A percentile compares a stretch with the other conserved stretches of the same genome.
phyloP scores from a whole-genome alignment of 2,888 invertebrate genomes.

The Andricus curvator region DNA sequence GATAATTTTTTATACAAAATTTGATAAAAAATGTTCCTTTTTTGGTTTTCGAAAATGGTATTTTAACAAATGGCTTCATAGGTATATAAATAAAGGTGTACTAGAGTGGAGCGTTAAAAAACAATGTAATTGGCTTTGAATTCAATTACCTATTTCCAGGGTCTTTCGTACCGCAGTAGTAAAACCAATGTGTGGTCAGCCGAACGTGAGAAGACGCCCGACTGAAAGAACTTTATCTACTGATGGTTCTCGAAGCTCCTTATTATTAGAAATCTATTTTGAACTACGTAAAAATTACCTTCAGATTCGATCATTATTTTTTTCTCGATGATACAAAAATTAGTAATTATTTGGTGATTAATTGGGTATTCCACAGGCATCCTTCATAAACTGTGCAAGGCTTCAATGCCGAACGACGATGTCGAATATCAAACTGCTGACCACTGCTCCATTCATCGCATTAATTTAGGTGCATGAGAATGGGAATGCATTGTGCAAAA shows the following conservation, averaged over 20 bases:
- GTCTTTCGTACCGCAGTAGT: background rate
- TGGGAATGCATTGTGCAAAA: background rate
- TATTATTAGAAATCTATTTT: slow-evolving; percentile 4
- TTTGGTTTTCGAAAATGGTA: no score
- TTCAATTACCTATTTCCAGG: background rate
- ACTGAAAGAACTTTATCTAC: background rate
- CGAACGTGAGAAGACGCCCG: slow-evolving; percentile 20
- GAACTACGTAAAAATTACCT: background rate
- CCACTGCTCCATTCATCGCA: background rate
- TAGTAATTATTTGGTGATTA: background rate
- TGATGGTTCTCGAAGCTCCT: background rate
- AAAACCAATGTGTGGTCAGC: background rate
- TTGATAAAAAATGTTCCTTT: no score
- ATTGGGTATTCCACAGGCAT: background rate
- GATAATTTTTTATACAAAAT: no score
- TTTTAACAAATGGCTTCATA: no score
- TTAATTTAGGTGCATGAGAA: background rate
- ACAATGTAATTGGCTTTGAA: background rate
- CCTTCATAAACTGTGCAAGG: slow-evolving; percentile 2
- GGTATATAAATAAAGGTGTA: background rate
- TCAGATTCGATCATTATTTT: background rate
- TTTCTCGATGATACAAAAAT: background rate
- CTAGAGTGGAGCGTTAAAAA: background rate
- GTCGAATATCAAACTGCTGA: slow-evolving; percentile 11
- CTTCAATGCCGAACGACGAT: background rate